phyloP scores from a whole-genome alignment of 2,888 invertebrate genomes.

The Thereva nobilitata region DNA sequence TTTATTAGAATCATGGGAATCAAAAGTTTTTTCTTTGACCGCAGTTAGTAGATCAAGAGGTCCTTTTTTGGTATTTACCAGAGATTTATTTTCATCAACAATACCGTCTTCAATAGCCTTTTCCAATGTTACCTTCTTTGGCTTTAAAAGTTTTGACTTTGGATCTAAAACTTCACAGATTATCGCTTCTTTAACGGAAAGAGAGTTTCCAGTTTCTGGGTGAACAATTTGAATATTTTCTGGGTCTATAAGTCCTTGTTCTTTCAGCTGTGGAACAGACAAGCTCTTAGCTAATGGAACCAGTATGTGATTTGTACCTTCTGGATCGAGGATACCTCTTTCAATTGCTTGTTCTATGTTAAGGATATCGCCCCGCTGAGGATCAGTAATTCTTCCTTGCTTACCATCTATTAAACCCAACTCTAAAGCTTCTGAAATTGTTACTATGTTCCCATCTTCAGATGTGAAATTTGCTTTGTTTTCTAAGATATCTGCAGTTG shows the following conservation, averaged over 20 bases:
- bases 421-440: constrained; percentile 76
- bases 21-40: constrained; percentile 70
- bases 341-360: constrained; percentile 83
- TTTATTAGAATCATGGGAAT: constrained; percentile 49
- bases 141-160: constrained; percentile 69
- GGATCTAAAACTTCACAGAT: constrained; percentile 88
- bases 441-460: constrained; percentile 65
- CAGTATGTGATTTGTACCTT: constrained; percentile 74
- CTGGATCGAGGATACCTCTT: constrained; percentile 78
- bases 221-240: constrained; percentile 76
- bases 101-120: constrained; percentile 74
- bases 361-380: constrained; percentile 76
- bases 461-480: constrained; percentile 64
- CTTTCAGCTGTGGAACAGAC: constrained; percentile 80
- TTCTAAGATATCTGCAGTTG: constrained; percentile 73
- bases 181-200: constrained; percentile 82
- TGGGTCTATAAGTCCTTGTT: constrained; percentile 82
- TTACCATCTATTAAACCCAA: constrained; percentile 71
- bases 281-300: constrained; percentile 80
- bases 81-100: constrained; percentile 71
- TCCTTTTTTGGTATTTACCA: constrained; percentile 67
- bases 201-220: constrained; percentile 80
- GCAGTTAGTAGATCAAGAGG: constrained; percentile 71
- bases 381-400: constrained; percentile 80
- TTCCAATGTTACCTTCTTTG: constrained; percentile 71